A percentile compares a stretch with the other conserved stretches of the same genome.
Conservation (phyloP, 2,888 invertebrate genomes). For the Xanthorhoe designata region DNA sequence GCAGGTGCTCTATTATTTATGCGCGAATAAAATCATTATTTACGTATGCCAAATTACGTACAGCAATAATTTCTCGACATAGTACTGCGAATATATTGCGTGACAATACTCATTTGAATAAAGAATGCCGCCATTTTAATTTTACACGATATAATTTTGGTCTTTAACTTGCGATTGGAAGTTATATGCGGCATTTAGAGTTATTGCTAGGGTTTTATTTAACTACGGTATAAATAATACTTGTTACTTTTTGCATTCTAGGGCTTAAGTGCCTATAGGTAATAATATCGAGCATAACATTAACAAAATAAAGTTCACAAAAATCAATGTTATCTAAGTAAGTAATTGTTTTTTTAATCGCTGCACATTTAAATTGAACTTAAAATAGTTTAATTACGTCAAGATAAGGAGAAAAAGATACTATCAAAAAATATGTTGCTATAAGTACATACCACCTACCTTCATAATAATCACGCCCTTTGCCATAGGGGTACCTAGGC, state of each 20-base stretch:
- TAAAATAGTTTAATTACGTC: no score
- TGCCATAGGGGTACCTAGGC: no score
- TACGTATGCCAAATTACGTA: slow-evolving; percentile 76
- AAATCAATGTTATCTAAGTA: no score
- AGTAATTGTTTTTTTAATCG: no score
- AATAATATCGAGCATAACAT: neutral
- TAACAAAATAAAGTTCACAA: no score
- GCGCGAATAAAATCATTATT: slow-evolving; percentile 81
- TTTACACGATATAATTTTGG: slow-evolving; percentile 23
- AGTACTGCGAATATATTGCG: slow-evolving; percentile 51
- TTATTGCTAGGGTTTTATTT: neutral
- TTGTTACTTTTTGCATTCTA: neutral
- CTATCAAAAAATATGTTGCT: no score
- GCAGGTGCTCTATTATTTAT: slow-evolving; percentile 76
- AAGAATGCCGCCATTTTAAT: slow-evolving; percentile 27
- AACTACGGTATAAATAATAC: neutral
- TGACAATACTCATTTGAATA: slow-evolving; percentile 49
- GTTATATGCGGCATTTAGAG: slow-evolving; percentile 4
- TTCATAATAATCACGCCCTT: no score
- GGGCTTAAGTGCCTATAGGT: neutral
- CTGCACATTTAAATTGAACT: no score
- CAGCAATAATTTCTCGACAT: slow-evolving; percentile 63
- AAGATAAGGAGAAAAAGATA: no score
- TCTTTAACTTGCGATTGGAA: slow-evolving; percentile 16
- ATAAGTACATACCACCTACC: no score